Evolutionary conservation across 2,888 invertebrate species (phyloP).

Genomic region (Eupithecia insigniata): DNA sequence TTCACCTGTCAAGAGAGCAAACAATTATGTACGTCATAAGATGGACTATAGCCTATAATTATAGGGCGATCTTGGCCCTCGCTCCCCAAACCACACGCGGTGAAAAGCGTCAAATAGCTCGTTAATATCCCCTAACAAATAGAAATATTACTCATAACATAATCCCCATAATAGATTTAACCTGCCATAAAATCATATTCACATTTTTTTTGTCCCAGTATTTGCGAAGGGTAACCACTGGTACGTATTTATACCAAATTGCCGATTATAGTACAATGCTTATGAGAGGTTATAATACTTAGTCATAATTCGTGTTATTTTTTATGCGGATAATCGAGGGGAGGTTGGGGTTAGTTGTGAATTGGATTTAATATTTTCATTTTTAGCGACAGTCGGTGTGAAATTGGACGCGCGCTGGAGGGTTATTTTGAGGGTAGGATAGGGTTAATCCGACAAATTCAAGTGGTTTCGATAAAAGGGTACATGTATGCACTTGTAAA

Average conservation of each 20-base stretch:
- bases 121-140: slow-evolving; percentile 79
- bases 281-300: slow-evolving; percentile 73
- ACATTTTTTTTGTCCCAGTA: slow-evolving; percentile 67
- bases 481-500: slow-evolving; percentile 46
- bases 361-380: slow-evolving; percentile 84
- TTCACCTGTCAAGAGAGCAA: slow-evolving; percentile 74
- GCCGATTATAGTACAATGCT: slow-evolving; percentile 77
- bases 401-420: slow-evolving; percentile 80
- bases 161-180: slow-evolving; percentile 83
- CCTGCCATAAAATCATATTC: slow-evolving; percentile 83
- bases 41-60: slow-evolving; percentile 63
- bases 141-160: slow-evolving; percentile 82
- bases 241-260: slow-evolving; percentile 70
- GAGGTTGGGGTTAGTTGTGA: slow-evolving; percentile 70
- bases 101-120: slow-evolving; percentile 79
- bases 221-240: slow-evolving; percentile 72
- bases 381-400: slow-evolving; percentile 80
- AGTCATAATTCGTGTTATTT: slow-evolving; percentile 80
- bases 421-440: slow-evolving; percentile 63
- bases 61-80: slow-evolving; percentile 57
- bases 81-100: slow-evolving; percentile 68
- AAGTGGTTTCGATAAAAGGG: slow-evolving; percentile 60
- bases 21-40: slow-evolving; percentile 62
- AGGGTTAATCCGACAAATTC: slow-evolving; percentile 70
- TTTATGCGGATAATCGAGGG: slow-evolving; percentile 75